Conservation (phyloP, 2,888 invertebrate genomes). For the Xestia sexstrigata region DNA sequence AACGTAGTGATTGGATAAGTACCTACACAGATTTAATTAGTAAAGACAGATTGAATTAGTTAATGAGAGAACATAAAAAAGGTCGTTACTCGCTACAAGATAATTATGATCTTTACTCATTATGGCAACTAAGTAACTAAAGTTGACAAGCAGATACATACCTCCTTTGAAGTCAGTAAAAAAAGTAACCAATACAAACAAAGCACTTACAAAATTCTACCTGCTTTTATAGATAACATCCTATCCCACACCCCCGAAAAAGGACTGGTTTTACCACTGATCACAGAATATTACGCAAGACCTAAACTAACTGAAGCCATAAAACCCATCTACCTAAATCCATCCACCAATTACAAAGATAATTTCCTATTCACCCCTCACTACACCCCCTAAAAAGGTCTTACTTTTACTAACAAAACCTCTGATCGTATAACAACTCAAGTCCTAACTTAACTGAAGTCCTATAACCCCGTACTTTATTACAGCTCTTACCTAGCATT, state of each 20-base stretch:
- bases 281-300: background rate
- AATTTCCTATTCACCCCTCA: background rate
- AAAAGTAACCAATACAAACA: too few relatives aligned
- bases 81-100: background rate
- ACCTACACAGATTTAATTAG: background rate
- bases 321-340: background rate
- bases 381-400: background rate
- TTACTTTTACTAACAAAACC: background rate
- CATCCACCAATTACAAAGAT: background rate
- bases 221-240: background rate
- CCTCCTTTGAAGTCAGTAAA: too few relatives aligned
- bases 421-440: conserved; percentile 9
- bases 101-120: background rate
- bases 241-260: background rate
- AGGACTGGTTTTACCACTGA: background rate
- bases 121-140: too few relatives aligned
- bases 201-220: too few relatives aligned
- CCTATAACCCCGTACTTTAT: conserved; percentile 29
- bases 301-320: background rate
- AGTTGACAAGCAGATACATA: too few relatives aligned
- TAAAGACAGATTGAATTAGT: background rate
- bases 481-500: conserved; percentile 13
- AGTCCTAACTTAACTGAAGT: conserved; percentile 2
- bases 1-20: background rate
- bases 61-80: background rate